Evolutionary conservation across 2,888 invertebrate genomes (phyloP), one percentile per base, ranked within the genome.

Genomic region (Cabera pusaria): DNA sequence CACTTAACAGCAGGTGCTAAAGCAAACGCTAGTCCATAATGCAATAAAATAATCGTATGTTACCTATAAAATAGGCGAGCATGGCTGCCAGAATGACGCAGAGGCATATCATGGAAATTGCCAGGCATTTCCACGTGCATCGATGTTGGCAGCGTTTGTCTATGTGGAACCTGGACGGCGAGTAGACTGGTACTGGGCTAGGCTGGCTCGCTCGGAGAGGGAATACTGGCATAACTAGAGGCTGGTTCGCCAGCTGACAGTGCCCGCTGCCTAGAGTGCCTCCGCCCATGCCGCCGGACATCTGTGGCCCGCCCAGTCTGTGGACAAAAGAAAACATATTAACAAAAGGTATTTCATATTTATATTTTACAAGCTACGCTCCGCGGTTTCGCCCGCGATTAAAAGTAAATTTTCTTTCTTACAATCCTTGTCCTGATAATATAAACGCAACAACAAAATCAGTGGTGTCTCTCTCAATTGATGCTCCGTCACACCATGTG

Each of bases 51-150:
- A 14, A 16, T 21, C 8, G 3, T 11, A 10, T 6, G n/a, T 93
- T 91, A 97, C 97, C 96, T 91, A 96, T 97, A 90, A 98, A 97
- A 90, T 97, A 98, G 65, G 96, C 96, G 81, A 97, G 93, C 93
- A 97, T 97, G 59, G 97, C 97, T 67, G 96, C 94, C 72, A 98
- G 92, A 67, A 95, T 94, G 73, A 97, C 95, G 73, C 95, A 94
- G 68, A 98, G 91, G 77, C 97, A 92, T 82, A 98, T 96, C 88
- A 98, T 94, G 67, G 95, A 94, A 82, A 98, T 96, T 83, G 97
- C 96, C 80, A 96, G 94, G 86, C 97, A 98, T 90, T 97, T 97
- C 98, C 98, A 98, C 76, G 97, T 96, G 91, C 98, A 98, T 62
- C 96, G 93, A 83, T 96, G 96, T 82, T 95, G 96, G 90, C 96